A percentile compares a stretch with the other conserved stretches of the same genome.
Evolutionary conservation across 2,888 invertebrate species (phyloP).

Genomic region (Dynastes tityus): DNA sequence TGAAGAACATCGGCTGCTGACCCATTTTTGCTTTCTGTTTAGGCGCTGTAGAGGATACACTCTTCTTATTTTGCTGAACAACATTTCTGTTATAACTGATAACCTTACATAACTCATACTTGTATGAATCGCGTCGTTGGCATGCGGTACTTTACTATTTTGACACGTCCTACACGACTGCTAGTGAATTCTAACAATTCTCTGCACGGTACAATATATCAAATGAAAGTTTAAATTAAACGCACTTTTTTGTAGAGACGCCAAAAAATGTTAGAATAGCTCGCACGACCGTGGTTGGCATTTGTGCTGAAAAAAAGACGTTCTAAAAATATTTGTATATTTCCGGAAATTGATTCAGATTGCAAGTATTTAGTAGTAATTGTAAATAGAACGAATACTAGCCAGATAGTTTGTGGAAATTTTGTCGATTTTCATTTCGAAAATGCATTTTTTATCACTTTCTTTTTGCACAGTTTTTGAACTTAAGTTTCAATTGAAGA

Average conservation of each 20-base stretch:
- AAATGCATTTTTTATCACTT: slow-evolving; percentile 14
- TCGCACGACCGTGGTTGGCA: not conserved
- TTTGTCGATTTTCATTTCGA: slow-evolving; percentile 32
- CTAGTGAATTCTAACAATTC: slow-evolving; percentile 1
- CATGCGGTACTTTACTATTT: slow-evolving; percentile 8
- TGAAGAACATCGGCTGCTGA: too few species aligned
- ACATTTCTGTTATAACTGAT: not conserved
- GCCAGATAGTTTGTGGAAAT: not conserved
- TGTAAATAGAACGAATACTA: not conserved
- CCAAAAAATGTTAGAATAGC: slow-evolving; percentile 20
- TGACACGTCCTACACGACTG: slow-evolving; percentile 14
- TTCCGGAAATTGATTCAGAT: slow-evolving; percentile 28
- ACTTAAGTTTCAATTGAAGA: too few species aligned
- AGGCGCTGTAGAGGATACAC: too few species aligned
- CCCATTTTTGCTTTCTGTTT: too few species aligned
- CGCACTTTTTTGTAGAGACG: not conserved
- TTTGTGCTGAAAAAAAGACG: not conserved
- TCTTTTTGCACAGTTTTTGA: too few species aligned
- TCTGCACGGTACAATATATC: not conserved
- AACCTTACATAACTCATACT: not conserved
- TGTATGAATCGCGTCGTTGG: slow-evolving; percentile 23
- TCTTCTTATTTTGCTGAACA: not conserved
- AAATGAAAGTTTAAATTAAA: slow-evolving; percentile 1
- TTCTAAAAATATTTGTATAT: slow-evolving; percentile 22
- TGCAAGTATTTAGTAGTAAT: not conserved